Base-by-base conservation (phyloP, 1,140 invertebrate species). In the Microplitis demolitor region DNA sequence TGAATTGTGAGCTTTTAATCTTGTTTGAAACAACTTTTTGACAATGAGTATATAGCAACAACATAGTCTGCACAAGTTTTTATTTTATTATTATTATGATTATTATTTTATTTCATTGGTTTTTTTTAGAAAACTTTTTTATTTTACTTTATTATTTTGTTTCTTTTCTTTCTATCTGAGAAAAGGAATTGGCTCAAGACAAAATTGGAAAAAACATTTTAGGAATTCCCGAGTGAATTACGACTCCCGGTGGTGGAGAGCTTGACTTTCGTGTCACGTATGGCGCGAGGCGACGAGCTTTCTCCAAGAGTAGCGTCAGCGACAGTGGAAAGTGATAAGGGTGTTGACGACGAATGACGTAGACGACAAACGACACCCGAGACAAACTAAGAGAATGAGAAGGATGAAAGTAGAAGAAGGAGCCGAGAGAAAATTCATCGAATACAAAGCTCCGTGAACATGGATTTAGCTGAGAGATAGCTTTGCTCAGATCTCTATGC, bases 171-270 rank as follows among this genome's bases (percentile, higher is more conserved):
- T 58, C 8, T 58, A 16, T 24, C 24, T 4, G 39, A 11, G 39
- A 11, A 9, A 24, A 9, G 5, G 56, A 58, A 58, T 58, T 58
- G 56, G 56, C 56, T 58, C 13, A 31, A 24, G 56, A 58, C 24
- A 24, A 58, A 58, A 58, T 58, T 58, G 56, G 56, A 58, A 58
- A 24, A 58, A 58, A 58, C 56, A 58, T 58, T 58, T 58, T 58
- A 58, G 31, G 16, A 58, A 58, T 58, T 58, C 56, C 24, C 56
- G 56, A 58, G 56, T 58, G 56, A 58, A 58, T 58, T 58, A 58
- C 56, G 56, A 58, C 24, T 58, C 56, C 56, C 56, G 16, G 24
- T 31, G 56, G 56, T 31, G 56, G 24, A 31, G 56, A 58, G 56
- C 56, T 58, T 58, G 56, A 58, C 24, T 58, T 58, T 58, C 56